phyloP scores from a whole-genome alignment of 1,140 invertebrate species.

The Formica exsecta region DNA sequence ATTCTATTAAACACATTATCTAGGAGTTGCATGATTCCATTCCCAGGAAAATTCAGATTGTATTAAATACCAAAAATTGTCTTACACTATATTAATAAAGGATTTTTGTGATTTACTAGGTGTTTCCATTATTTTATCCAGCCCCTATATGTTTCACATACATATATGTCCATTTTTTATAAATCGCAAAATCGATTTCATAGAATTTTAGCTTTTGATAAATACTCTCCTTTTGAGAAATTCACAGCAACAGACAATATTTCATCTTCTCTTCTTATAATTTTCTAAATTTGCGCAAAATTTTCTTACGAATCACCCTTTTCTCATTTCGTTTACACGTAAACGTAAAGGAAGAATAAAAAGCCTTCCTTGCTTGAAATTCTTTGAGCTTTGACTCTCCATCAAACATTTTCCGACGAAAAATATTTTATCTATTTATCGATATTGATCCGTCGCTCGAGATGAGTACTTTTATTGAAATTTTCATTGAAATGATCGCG shows the following conservation, averaged over 20 bases:
- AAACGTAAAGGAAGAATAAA: conserved; percentile 29
- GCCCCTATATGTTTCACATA: no score
- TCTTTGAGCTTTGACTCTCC: conserved; percentile 26
- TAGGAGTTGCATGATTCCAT: no score
- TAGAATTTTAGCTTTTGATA: not conserved
- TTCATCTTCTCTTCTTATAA: not conserved
- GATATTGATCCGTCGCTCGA: no score
- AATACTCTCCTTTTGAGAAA: not conserved
- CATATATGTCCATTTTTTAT: not conserved
- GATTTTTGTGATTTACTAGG: no score
- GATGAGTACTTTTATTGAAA: not conserved
- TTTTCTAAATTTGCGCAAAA: conserved; percentile 35
- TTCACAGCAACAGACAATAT: not conserved
- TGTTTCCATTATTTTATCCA: no score
- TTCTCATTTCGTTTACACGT: conserved; percentile 30
- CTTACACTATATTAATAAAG: no score
- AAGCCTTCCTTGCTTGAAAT: conserved; percentile 19
- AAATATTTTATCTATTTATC: conserved; percentile 6
- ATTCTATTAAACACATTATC: no score
- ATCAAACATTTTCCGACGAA: conserved; percentile 10
- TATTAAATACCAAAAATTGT: no score
- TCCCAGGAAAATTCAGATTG: no score
- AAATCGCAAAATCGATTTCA: not conserved
- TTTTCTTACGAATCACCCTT: conserved; percentile 22
- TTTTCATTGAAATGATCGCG: not conserved